Base-by-base conservation (phyloP, 2,797 vertebrate genomes). In the Syngnathus acus region DNA sequence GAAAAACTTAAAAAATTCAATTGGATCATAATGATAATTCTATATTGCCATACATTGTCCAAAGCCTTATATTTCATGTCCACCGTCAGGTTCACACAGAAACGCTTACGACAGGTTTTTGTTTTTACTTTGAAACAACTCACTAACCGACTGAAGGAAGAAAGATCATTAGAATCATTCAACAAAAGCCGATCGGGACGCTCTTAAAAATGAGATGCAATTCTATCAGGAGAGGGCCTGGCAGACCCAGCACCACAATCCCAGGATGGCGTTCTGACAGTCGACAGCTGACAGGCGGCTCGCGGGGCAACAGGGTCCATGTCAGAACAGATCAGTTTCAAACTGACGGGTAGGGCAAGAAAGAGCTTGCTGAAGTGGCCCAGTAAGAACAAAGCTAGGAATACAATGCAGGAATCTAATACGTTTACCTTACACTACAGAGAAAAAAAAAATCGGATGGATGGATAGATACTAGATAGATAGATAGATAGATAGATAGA, bases 81-180 rank as follows among this genome's bases (percentile, higher is more conserved):
- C 43, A 14, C 13, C 43, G 5, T 14, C 43, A 45, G 11, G 11
- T 45, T 45, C 13, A 45, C 14, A 7, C 11, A 45, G 43, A 11
- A 14, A 45, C 11, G 3, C 43, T 45, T 3, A 10, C 10, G 42
- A 43, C 9, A 43, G 42, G 4, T 13, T 43, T 43, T 43, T 13
- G 10, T 43, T 43, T 11, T 43, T 43, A 43, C 7, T 43, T 43
- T 10, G 13, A 43, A 43, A 43, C 13, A 43, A 43, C 42, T 43
- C 13, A 13, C 42, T 23, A 23, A 39, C 10, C 6, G 37, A 17
- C 4, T 14, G 9, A 40, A 40, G 9, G 8, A 60, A 60, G 38
- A 21, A 71, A 70, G 68, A 53, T 78, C 66, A 65, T 74, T 73
- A 61, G n/a, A 42, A 11, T 1, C 40, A 62, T 43, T 62, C 40